Conservation (phyloP, 1,140 invertebrate species). For the Uloborus diversus region DNA sequence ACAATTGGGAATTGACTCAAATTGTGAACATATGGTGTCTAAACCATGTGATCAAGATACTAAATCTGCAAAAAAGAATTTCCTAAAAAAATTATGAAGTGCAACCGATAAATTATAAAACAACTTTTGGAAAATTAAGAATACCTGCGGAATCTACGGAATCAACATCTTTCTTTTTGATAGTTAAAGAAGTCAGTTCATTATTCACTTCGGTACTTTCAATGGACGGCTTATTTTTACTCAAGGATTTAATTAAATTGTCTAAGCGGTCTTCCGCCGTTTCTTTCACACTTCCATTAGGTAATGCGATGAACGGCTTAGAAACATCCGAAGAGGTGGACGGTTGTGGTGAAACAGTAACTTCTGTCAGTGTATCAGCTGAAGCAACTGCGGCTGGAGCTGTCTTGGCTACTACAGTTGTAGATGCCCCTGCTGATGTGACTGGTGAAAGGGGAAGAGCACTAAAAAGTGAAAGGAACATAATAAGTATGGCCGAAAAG, state of each 20-base stretch:
- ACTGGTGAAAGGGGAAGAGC: slow-evolving; percentile 16
- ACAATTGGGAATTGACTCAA: no score
- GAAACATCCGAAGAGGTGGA: slow-evolving; percentile 17
- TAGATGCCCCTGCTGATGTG: background rate
- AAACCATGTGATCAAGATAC: no score
- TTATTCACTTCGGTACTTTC: slow-evolving; percentile 40
- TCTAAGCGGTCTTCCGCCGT: slow-evolving; percentile 72
- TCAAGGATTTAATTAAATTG: slow-evolving; percentile 73
- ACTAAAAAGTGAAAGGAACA: slow-evolving; percentile 1
- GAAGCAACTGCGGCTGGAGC: slow-evolving; percentile 3
- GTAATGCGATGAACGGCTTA: slow-evolving; percentile 18
- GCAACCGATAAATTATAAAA: background rate
- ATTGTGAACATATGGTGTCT: no score
- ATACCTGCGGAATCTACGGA: background rate
- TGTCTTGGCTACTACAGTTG: background rate
- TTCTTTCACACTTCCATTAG: slow-evolving; percentile 31
- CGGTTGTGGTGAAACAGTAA: background rate
- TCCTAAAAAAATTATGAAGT: no score
- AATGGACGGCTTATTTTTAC: slow-evolving; percentile 68
- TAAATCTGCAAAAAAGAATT: no score
- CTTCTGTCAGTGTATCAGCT: background rate
- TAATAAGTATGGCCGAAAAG: no score
- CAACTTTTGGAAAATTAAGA: background rate
- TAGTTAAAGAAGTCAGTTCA: slow-evolving; percentile 24
- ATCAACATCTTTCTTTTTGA: slow-evolving; percentile 27